Percentiles rank a stretch among this genome's conserved stretches.
These are phyloP conservation scores for Metacarcinus magister DNA, from an alignment of 2,888 invertebrate species.

Conservation along the genomic window DNA sequence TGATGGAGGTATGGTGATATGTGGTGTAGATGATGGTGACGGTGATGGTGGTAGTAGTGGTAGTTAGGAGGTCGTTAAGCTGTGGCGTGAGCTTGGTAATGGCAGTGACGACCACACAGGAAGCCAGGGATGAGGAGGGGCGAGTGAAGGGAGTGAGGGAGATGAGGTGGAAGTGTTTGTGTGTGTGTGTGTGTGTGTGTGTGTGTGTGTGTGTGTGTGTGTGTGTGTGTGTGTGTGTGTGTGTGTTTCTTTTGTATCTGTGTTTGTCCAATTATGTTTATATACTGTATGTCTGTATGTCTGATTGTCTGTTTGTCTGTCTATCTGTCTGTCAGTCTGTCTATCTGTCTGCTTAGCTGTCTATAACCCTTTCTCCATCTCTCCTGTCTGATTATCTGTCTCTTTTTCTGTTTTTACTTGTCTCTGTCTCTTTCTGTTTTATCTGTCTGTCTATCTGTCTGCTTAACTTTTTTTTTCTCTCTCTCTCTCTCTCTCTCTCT, in stretches of 20 bases:
- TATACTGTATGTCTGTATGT: too few relatives aligned
- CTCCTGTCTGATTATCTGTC: background rate
- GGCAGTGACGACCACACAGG: background rate
- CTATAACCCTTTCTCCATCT: too few relatives aligned
- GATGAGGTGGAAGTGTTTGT: background rate
- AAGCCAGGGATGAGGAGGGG: background rate
- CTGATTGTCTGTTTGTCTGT: too few relatives aligned
- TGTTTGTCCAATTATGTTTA: too few relatives aligned
- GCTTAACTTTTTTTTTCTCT: background rate
- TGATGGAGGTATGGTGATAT: background rate
- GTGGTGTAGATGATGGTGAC: background rate
- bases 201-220: conserved; percentile 28
- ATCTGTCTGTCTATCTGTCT: background rate
- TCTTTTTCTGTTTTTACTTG: background rate
- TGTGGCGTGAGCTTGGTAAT: background rate
- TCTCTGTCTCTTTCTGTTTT: background rate
- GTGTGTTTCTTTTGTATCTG: too few relatives aligned
- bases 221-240: background rate
- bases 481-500: background rate
- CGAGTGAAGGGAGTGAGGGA: background rate
- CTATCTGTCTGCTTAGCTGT: too few relatives aligned
- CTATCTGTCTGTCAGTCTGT: too few relatives aligned
- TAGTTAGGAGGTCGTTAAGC: background rate
- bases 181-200: background rate
- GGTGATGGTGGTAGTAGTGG: background rate